Conservation (phyloP, 2,113 vertebrate genomes). For the Seriola quinqueradiata region DNA sequence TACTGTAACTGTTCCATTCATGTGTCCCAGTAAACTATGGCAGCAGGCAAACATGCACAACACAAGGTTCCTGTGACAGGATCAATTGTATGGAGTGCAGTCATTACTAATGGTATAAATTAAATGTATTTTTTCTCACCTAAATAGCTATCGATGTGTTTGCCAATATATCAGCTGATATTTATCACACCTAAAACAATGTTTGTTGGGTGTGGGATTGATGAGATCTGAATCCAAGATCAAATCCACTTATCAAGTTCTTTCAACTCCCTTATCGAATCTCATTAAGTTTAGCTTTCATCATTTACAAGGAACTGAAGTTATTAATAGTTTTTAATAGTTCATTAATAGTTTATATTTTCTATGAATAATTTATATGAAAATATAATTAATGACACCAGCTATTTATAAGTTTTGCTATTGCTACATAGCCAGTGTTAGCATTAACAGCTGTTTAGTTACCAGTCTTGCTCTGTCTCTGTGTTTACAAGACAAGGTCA, state of each 20-base stretch:
- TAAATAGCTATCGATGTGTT: background rate
- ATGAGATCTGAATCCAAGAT: background rate
- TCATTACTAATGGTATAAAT: background rate
- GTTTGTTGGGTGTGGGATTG: background rate
- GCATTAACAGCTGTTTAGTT: no score
- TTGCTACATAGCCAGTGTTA: background rate
- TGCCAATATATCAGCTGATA: background rate
- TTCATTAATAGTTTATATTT: no score
- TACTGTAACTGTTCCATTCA: conserved; percentile 1
- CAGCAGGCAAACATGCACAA: background rate
- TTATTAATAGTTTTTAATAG: background rate
- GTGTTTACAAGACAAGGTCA: no score
- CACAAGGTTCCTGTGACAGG: background rate
- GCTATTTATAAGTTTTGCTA: no score
- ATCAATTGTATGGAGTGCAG: no score
- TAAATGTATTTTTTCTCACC: background rate
- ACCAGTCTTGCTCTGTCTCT: no score
- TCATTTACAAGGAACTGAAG: background rate
- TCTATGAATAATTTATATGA: no score
- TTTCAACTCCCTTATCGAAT: background rate
- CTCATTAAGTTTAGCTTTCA: no score
- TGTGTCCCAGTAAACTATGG: no score
- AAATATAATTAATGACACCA: no score
- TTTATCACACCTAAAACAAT: background rate
- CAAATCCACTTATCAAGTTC: background rate